Base-by-base conservation (phyloP, 2,888 invertebrate species). In the Netelia inedita region DNA sequence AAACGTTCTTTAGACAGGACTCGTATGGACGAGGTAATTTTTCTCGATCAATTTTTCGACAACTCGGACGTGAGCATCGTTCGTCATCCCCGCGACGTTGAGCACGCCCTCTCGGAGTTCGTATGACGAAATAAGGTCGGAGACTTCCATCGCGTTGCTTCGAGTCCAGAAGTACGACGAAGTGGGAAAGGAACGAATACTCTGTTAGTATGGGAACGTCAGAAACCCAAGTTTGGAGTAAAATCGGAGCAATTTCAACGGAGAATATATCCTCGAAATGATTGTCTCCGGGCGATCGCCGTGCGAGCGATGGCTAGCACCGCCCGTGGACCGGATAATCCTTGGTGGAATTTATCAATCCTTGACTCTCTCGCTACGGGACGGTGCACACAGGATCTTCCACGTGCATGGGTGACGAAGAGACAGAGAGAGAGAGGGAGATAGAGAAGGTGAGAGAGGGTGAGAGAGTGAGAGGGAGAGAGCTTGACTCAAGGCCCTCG, bases 11-110 rank as follows among this genome's bases (percentile, higher is more conserved):
- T 11, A 28, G 53, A 11, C 14, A 11, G 41, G 65, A 65, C 43
- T 23, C 28, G 3, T 6, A 21, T 23, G 68, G 69, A 55, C 75
- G 81, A 63, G 57, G 87, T 89, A 89, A 90, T 90, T 90, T 90
- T 89, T 88, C 82, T 90, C 87, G 86, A 87, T 89, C 85, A 87
- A 88, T 87, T 90, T 89, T 90, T 90, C 88, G 89, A 85, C 87
- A 86, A 84, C 76, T 85, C 76, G 80, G 87, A 87, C 83, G 81
- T 66, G 63, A 10, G 72, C 75, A 50, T 79, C 84, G 81, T 84
- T 86, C 79, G 57, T 86, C 83, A 83, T 85, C 80, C 23, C 57
- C 11, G 41, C 55, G 35, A 35, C 35, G 35, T 35, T 35, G 35
- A 35, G 35, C 35, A 35, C 35, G 6, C 35, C 35, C 35, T 35